Base-by-base conservation (phyloP, 2,113 vertebrate species). In the Phylloscopus trochiloides region DNA sequence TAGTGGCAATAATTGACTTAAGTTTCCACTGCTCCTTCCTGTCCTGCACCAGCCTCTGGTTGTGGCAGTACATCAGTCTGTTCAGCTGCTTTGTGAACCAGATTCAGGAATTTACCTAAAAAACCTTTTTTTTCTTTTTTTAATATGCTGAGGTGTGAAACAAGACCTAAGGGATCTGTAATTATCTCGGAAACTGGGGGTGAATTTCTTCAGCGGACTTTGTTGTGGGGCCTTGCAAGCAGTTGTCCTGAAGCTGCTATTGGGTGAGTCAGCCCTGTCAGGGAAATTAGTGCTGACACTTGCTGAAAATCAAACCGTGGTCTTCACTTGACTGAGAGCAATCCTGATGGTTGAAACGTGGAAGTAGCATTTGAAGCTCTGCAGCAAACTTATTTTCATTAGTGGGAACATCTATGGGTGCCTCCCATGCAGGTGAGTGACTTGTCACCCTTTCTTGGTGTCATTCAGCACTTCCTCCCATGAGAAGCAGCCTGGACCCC, bases 381-480 rank as follows among this genome's bases (percentile, higher is more conserved):
- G 28, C 22, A 43, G 42, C 18, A 50, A 34, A 31, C 16, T 32
- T 38, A 1, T 17, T 78, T 52, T 38, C 0, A 0, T 17, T 34
- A n/a, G 3, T 51, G 58, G 32, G 26, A 92, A 13, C 13, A 5
- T 18, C 38, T n/a, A 0, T 3, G 2, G 7, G 63, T 24, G n/a
- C 48, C 70, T 75, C n/a, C 38, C 4, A 0, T 80, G 42, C 40
- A 43, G 50, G 25, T 55, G 67, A 66, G 70, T 2, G 3, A 8
- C 29, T 58, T 73, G 57, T 52, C 51, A 40, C 61, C 25, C 10
- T 66, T 47, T 25, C 24, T 43, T 4, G 1, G 25, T 63, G 61
- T 63, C 19, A 34, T 52, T 47, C n/a, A 22, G 0, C 0, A 1
- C 26, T 8, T 34, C 40, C 32, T 78, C 38, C 43, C 1, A 0